Base-by-base conservation (phyloP, 2,797 vertebrate species). In the Arremon brunneinucha region DNA sequence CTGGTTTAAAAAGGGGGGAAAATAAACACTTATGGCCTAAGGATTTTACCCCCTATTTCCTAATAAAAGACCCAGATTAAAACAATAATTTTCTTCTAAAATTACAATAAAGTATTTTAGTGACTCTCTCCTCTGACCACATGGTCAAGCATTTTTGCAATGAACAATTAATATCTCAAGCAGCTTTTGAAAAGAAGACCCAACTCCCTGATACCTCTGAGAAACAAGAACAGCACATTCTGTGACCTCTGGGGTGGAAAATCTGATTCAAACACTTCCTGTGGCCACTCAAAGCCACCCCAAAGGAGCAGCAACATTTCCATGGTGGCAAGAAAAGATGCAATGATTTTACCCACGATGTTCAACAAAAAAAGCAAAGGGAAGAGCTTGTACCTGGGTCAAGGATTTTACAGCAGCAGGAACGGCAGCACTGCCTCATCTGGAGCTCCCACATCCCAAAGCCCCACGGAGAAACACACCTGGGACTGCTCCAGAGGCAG, bases 261-360 rank as follows among this genome's bases (percentile, higher is more conserved):
- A 20, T 21, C n/a, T 49, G 44, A 75, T 55, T 74, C 4, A 37
- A 81, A 70, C 23, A 2, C 9, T 32, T 20, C 2, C 57, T 49
- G 20, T 41, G 50, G 52, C 43, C 43, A 4, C 67, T 23, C n/a
- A 47, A 55, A 75, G 13, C 14, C 27, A n/a, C 27, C 13, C 24
- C 1, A 0, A 14, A 44, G 19, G 22, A 57, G 37, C 52, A 87
- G 34, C 39, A 69, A 28, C 0, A 0, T 34, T 49, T 37, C 65
- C 2, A 1, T 0, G 2, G 62, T 0, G 3, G 44, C 23, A 28
- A 86, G 50, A 3, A 9, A 47, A 60, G 50, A 10, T 0, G 5
- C 1, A 26, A 16, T 0, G 1, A 9, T 46, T 84, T 44, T 17
- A 28, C 10, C 16, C 12, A 0, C 0, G 0, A 19, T 8, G 5